phyloP scores from a whole-genome alignment of 2,113 vertebrate genomes.

The Chiloscyllium plagiosum region DNA sequence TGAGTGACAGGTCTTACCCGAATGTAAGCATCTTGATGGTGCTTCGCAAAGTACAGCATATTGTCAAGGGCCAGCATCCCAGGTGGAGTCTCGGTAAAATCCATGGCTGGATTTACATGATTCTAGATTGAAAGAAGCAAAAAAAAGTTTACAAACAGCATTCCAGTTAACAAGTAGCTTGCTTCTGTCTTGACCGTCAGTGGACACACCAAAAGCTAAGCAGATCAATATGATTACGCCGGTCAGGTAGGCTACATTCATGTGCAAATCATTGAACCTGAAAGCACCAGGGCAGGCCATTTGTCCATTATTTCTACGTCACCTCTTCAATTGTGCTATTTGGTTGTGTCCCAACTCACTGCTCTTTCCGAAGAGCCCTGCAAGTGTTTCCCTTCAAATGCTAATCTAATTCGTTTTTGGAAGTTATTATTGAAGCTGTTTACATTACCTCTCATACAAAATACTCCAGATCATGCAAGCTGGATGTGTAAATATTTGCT shows the following conservation, averaged over 20 bases:
- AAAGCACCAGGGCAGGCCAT: background rate
- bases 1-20: constrained; percentile 64
- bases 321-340: background rate
- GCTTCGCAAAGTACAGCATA: constrained; percentile 93
- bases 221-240: background rate
- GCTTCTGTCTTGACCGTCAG: background rate
- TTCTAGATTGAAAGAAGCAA: constrained; percentile 62
- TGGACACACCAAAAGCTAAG: background rate
- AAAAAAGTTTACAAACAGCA: background rate
- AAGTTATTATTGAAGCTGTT: background rate
- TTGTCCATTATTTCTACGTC: too few species aligned
- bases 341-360: too few species aligned
- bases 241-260: background rate
- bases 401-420: background rate
- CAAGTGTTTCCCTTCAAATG: background rate
- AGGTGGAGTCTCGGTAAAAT: constrained; percentile 95
- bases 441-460: background rate
- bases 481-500: background rate
- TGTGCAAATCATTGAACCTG: background rate
- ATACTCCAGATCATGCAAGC: background rate
- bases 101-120: constrained; percentile 95
- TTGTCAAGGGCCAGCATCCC: constrained; percentile 96
- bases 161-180: background rate
- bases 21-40: constrained; percentile 92
- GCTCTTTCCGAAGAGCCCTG: background rate